Conservation (phyloP, 2,797 vertebrate genomes). For the Peromyscus attwateri region DNA sequence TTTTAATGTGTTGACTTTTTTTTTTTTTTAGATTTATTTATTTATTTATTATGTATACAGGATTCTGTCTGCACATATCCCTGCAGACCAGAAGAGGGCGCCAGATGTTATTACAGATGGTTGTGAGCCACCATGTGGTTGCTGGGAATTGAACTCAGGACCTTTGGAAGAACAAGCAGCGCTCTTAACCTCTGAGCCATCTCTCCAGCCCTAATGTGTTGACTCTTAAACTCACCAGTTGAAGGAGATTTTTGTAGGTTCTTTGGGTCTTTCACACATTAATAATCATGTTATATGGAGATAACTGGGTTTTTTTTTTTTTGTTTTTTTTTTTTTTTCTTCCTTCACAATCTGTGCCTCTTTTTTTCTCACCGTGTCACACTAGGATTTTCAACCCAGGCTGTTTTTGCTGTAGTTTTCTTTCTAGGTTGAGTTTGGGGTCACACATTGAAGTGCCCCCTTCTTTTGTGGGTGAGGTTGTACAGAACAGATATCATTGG, state of each 20-base stretch:
- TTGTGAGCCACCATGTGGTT: too few species aligned
- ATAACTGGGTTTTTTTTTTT: not conserved
- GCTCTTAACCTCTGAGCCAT: too few species aligned
- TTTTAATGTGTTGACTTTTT: not conserved
- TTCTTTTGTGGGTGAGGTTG: not conserved
- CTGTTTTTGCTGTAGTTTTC: not conserved
- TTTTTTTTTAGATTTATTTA: too few species aligned
- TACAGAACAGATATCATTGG: not conserved
- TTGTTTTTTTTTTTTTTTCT: not conserved
- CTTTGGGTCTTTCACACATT: not conserved
- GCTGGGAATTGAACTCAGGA: too few species aligned
- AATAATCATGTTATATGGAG: not conserved
- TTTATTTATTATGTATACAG: too few species aligned
- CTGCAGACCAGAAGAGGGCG: too few species aligned
- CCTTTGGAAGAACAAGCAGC: too few species aligned
- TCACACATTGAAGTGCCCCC: not conserved
- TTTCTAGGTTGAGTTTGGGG: not conserved
- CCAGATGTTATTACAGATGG: too few species aligned
- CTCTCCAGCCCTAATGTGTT: not conserved
- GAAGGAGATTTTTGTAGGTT: conserved; percentile 6
- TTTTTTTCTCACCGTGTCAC: conserved; percentile 10
- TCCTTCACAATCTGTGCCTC: not conserved
- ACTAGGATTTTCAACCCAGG: not conserved
- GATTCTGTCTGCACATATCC: too few species aligned
- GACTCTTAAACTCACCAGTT: conserved; percentile 28